Base-by-base conservation (phyloP, 2,797 vertebrate genomes). In the Enteromius argenteus region DNA sequence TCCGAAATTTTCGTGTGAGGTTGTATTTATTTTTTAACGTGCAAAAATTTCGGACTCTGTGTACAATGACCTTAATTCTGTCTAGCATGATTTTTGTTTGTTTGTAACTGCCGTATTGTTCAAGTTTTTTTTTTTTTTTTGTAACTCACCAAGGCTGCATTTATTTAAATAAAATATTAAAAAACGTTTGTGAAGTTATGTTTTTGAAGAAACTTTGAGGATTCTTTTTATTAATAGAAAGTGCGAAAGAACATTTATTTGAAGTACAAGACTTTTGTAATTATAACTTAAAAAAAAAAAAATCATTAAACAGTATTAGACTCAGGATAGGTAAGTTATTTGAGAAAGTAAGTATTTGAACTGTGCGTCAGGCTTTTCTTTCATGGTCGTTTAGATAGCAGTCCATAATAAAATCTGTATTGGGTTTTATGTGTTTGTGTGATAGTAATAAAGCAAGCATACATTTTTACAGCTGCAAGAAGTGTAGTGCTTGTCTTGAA, bases 361-460 rank as follows among this genome's bases (percentile, higher is more conserved):
- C 39, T 42, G 39, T 8, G 58, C 23, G 5, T 60, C 23, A 37
- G 3, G 21, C 42, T 19, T 51, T 46, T 1, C 19, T 67, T 51
- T 35, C 23, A 60, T 30, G 9, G 56, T 30, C 0, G 2, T 64
- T 46, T 44, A 27, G 21, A 23, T 39, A 23, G 53, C 27, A 13
- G 10, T 56, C 62, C 17, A 30, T 79, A 66, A 51, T 49, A 30
- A 49, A 73, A 64, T 51, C 19, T 15, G 30, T 35, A 8, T 51
- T 67, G 19, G 5, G 11, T 66, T 79, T 32, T 79, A n/a, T 64
- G 21, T 60, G 27, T 64, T 27, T 79, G 58, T 67, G 42, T 46
- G 11, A 9, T 17, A 23, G 21, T 27, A 14, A 10, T 13, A 32
- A 19, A 13, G 32, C 10, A 44, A n/a, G 44, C 44, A 23, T 49